These are phyloP conservation scores for Lamprologus sp. DNA, from an alignment of 2,113 vertebrate species.

Conservation along the genomic window DNA sequence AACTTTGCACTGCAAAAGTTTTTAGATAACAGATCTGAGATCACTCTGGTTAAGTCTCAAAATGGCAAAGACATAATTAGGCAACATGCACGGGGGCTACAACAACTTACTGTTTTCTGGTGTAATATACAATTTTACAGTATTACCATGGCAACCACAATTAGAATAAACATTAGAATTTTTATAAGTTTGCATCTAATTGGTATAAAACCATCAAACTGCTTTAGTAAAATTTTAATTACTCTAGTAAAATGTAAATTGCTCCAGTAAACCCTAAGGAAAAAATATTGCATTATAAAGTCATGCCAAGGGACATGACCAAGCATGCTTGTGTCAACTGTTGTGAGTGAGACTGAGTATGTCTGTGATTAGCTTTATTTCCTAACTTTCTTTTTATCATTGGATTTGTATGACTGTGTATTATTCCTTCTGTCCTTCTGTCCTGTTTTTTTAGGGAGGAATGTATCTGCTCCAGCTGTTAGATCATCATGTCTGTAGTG, in stretches of 20 bases:
- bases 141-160: neutral
- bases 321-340: neutral
- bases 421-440: neutral
- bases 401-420: neutral
- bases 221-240: neutral
- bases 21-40: neutral
- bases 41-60: neutral
- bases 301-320: neutral
- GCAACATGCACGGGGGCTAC: neutral
- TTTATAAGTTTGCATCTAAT: neutral
- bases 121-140: neutral
- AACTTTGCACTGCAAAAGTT: neutral
- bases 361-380: neutral
- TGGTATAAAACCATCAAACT: neutral
- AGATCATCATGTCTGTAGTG: constrained; percentile 63
- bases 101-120: neutral
- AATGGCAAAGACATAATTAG: neutral
- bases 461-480: constrained; percentile 62
- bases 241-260: neutral
- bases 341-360: neutral
- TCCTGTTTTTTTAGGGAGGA: constrained; percentile 31
- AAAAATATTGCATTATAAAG: neutral
- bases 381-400: neutral
- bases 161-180: neutral
- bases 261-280: neutral